A percentile compares a stretch with the other conserved stretches of the same genome.
Conservation (phyloP, 2,797 vertebrate species). For the Catostomus latipinnis region DNA sequence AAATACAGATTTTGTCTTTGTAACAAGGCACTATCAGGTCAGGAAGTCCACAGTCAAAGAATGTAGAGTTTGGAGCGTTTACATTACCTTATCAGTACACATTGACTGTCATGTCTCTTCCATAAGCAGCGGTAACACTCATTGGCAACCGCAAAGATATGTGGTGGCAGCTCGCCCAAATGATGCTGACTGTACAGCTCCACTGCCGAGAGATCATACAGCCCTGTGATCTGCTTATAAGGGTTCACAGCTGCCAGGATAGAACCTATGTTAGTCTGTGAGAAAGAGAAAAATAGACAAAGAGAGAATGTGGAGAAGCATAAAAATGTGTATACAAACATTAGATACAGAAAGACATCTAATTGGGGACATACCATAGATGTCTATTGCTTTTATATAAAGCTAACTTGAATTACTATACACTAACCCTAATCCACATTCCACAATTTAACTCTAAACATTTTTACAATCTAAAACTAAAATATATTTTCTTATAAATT, state of each 20-base stretch:
- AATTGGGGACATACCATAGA: no score
- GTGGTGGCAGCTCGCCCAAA: constrained; percentile 89
- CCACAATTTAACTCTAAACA: no score
- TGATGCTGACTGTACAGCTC: constrained; percentile 89
- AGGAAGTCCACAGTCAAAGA: no score
- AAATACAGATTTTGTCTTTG: no score
- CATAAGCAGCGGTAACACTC: constrained; percentile 95
- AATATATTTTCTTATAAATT: no score
- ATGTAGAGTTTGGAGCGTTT: neutral
- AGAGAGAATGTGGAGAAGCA: neutral
- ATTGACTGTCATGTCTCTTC: constrained; percentile 94
- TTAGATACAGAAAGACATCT: neutral
- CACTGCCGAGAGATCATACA: constrained; percentile 86
- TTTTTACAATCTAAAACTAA: no score
- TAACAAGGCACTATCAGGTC: no score
- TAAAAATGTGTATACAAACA: neutral
- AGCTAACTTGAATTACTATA: no score
- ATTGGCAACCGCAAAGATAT: constrained; percentile 91
- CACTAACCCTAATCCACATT: no score
- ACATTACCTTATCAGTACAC: constrained; percentile 90
- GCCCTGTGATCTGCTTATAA: constrained; percentile 85
- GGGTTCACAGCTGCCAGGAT: constrained; percentile 93
- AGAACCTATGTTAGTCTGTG: constrained; percentile 92
- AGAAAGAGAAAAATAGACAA: constrained; percentile 14
- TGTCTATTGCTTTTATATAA: no score